Evolutionary conservation across 2,797 vertebrate genomes (phyloP).

Genomic region (Myripristis jacobus): DNA sequence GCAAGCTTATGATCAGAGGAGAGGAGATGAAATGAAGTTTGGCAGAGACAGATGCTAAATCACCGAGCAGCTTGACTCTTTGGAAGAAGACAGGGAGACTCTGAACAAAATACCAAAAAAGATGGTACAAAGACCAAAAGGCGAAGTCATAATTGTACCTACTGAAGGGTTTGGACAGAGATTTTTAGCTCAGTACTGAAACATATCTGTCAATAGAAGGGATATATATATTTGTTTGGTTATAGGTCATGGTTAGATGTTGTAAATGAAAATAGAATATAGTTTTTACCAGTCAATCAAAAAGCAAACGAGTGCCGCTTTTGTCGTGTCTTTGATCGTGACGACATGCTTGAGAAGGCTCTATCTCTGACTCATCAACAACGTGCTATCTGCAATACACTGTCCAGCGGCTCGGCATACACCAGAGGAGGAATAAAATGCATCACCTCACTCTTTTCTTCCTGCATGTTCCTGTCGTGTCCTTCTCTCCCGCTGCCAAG

Average conservation of each 20-base stretch:
- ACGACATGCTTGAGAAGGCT: slow-evolving; percentile 32
- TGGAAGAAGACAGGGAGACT: slow-evolving; percentile 24
- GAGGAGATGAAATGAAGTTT: slow-evolving; percentile 57
- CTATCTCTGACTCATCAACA: slow-evolving; percentile 10
- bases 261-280: slow-evolving; percentile 6
- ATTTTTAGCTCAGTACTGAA: slow-evolving; percentile 32
- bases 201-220: slow-evolving; percentile 40
- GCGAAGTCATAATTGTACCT: slow-evolving; percentile 25
- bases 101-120: neutral
- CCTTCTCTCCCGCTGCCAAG: slow-evolving; percentile 8
- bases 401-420: slow-evolving; percentile 15
- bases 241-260: neutral
- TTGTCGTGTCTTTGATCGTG: slow-evolving; percentile 47
- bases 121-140: neutral
- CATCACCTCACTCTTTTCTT: slow-evolving; percentile 13
- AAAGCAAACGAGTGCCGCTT: slow-evolving; percentile 14
- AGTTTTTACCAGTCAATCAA: slow-evolving; percentile 40
- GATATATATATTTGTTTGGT: neutral
- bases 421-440: slow-evolving; percentile 43
- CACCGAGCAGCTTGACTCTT: slow-evolving; percentile 34
- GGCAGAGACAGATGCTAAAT: slow-evolving; percentile 38
- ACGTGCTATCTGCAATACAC: slow-evolving; percentile 25
- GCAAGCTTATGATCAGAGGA: slow-evolving; percentile 21
- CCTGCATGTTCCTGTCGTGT: neutral
- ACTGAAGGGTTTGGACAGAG: neutral